Evolutionary conservation across 2,113 vertebrate genomes (phyloP), one percentile per base, ranked within the genome.

Genomic region (Ancistrus triradiatus): DNA sequence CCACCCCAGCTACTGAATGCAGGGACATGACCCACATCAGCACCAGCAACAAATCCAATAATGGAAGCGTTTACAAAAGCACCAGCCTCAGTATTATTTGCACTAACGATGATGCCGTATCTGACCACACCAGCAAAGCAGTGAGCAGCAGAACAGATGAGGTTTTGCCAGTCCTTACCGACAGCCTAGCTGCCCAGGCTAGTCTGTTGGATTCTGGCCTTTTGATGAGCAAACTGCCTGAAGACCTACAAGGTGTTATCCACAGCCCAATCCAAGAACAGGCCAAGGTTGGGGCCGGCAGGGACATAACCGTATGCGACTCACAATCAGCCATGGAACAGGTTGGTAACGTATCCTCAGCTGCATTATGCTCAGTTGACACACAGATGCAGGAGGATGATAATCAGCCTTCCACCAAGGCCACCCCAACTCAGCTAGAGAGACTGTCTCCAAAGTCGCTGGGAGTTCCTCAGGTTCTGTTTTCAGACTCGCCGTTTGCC

Each of bases 181-280:
- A n/a, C n/a, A n/a, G n/a, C 87, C 90, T 63, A 74, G 79, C 81
- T 55, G 81, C 87, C 0, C 57, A 72, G 43, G 24, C 63, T 47
- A 85, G 82, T 46, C 80, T 88, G 70, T 77, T 88, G 0, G 91
- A 93, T 48, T 79, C 87, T 33, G 87, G 74, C 0, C 74, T 88
- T 42, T 88, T 85, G 77, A 90, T 91, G 70, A 89, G 31, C 51
- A 53, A 92, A 64, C 91, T 89, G 18, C 87, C 90, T 0, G 88
- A 91, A 50, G 89, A 91, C 73, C 83, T 92, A 43, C 88, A 84
- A 35, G 92, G 90, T 70, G 90, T 92, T 77, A 86, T 77, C 52
- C 85, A 83, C 51, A 89, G 87, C 70, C 87, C 91, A 74, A 91
- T 91, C 66, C 89, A 89, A 0, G 87, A 89, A 14, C 90, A 90